These are phyloP conservation scores for Aelia acuminata DNA, from an alignment of 2,888 invertebrate genomes.

Conservation along the genomic window DNA sequence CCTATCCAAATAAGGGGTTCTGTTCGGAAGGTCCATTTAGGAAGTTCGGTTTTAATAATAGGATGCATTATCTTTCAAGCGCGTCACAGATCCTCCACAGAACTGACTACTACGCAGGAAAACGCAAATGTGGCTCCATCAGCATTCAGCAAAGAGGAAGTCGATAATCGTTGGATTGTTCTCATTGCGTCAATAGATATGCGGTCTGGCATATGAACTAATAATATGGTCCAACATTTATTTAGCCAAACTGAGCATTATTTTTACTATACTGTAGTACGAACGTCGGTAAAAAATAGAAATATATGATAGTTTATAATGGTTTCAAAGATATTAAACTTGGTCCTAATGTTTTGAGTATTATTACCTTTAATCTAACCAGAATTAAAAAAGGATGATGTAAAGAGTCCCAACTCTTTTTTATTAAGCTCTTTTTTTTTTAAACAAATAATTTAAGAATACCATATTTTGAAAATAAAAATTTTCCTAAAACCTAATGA, in stretches of 20 bases:
- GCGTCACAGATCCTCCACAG: neutral
- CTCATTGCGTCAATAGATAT: neutral
- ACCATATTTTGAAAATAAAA: too few species aligned
- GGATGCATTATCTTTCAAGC: neutral
- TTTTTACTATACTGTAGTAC: too few species aligned
- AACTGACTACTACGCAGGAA: neutral
- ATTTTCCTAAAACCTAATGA: too few species aligned
- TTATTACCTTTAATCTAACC: too few species aligned
- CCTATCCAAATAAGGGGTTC: neutral
- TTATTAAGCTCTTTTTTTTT: too few species aligned
- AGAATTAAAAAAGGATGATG: too few species aligned
- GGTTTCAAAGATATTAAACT: too few species aligned
- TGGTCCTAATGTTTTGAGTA: too few species aligned
- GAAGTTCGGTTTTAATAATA: neutral
- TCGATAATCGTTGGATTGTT: neutral
- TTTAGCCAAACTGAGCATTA: neutral
- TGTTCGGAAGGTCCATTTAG: neutral
- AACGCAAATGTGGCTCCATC: conserved; percentile 12
- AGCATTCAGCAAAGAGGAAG: neutral
- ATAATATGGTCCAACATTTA: neutral
- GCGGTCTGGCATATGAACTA: neutral
- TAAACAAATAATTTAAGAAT: too few species aligned
- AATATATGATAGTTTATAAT: too few species aligned
- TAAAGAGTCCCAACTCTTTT: too few species aligned
- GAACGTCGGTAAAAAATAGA: too few species aligned